These are phyloP conservation scores for Sipha maydis DNA, from an alignment of 2,888 invertebrate species.

Conservation along the genomic window DNA sequence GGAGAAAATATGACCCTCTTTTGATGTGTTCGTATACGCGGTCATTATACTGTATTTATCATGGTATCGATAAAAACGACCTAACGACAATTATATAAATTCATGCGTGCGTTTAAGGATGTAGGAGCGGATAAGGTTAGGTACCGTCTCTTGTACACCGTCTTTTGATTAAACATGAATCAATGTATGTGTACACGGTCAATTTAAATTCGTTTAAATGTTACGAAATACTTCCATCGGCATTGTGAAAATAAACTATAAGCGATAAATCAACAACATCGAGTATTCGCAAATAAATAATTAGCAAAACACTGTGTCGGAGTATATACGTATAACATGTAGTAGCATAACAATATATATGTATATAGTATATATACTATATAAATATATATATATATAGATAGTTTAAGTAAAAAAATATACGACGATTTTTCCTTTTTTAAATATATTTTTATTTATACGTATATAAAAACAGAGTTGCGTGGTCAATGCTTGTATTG, in stretches of 20 bases:
- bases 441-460: background rate
- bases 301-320: conserved; percentile 11
- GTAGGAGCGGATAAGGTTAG: background rate
- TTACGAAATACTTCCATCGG: conserved; percentile 31
- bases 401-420: background rate
- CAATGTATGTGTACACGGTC: background rate
- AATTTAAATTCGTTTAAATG: conserved; percentile 30
- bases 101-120: background rate
- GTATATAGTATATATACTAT: too few species aligned
- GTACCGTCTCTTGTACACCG: background rate
- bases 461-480: background rate
- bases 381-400: background rate
- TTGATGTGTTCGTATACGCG: background rate
- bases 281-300: background rate
- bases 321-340: background rate
- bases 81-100: background rate
- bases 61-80: background rate
- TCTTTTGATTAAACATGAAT: background rate
- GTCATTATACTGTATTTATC: background rate
- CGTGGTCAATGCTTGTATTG: conserved; percentile 11
- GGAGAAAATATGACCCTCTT: background rate
- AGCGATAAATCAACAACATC: conserved; percentile 6
- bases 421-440: conserved; percentile 36
- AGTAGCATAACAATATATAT: background rate
- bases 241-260: conserved; percentile 17